Conservation (phyloP, 2,113 vertebrate species). For the Micromys minutus region DNA sequence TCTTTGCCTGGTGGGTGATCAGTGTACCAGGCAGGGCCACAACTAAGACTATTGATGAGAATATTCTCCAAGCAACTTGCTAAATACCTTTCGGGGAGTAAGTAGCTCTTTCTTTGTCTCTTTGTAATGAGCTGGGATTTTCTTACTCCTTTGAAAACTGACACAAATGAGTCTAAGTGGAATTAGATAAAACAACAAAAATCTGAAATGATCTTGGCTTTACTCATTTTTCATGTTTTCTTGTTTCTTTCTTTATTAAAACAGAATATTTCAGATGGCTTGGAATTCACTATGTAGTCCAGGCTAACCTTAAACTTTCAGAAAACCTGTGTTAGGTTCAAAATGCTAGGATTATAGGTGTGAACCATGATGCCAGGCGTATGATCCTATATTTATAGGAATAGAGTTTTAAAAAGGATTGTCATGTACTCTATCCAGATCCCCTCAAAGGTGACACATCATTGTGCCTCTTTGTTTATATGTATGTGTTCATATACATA, state of each 20-base stretch:
- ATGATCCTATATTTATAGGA: not conserved
- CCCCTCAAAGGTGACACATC: not conserved
- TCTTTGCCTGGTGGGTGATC: not conserved
- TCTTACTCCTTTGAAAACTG: conserved; percentile 7
- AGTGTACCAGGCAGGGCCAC: not conserved
- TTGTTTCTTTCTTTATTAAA: not conserved
- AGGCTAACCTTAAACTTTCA: not conserved
- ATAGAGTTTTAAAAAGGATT: not conserved
- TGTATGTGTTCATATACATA: not conserved
- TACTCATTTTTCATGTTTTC: not conserved
- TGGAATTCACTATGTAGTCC: not conserved
- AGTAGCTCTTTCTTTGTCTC: not conserved
- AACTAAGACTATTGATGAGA: not conserved
- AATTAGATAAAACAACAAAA: conserved; percentile 9
- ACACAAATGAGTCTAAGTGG: not conserved
- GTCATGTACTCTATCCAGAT: not conserved
- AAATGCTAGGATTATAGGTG: not conserved
- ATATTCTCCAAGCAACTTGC: not conserved
- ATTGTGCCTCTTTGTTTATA: not conserved
- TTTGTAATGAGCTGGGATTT: not conserved
- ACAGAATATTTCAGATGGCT: not conserved
- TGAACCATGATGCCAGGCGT: not conserved
- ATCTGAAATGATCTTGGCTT: not conserved
- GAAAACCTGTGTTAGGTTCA: not conserved
- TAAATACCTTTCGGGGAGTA: not conserved